Base-by-base conservation (phyloP, 1,140 invertebrate species). In the Parasteatoda tepidariorum region DNA sequence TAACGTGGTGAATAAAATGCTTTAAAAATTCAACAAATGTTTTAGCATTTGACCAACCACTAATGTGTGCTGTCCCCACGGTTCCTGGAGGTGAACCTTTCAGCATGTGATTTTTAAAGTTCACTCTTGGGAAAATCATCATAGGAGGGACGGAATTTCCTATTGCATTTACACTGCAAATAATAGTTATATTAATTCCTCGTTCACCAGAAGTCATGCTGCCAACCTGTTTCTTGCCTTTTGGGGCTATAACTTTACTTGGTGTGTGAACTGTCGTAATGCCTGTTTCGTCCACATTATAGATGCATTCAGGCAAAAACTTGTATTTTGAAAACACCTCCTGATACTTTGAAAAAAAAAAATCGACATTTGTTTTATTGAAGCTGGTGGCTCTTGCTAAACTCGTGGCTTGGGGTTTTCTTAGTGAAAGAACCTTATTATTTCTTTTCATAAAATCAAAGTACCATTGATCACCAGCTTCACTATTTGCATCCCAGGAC, bases 151-250 rank as follows among this genome's bases (percentile, higher is more conserved):
- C 86, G 73, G 85, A 85, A 30, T 86, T 86, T 88, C 90, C 89
- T 88, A 41, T 85, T 87, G 89, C 89, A 88, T 79, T 85, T 28
- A 89, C 85, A 82, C 82, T 86, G 78, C 84, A 85, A 28, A 83
- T 85, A 33, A 90, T 68, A 31, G 90, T 91, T 0, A 91, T 87
- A 66, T 90, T 87, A 7, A 68, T 86, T 31, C 89, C 88, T 84
- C 88, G 66, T 86, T 91, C 89, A 15, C 74, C 87, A 22, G 88
- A 89, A 38, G 87, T 88, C 7, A 90, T 84, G 31, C 76, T 33
- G 9, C 90, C 88, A 33, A 91, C 87, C 88, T 91, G 90, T 85
- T 90, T 90, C 6, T 54, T 81, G n/a, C 89, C 89, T 86, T 87
- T 88, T 24, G 41, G 26, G 64, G 88, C 87, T 59, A 90, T 70